Conservation (phyloP, 1,140 invertebrate genomes). For the Steinernema feltiae region DNA sequence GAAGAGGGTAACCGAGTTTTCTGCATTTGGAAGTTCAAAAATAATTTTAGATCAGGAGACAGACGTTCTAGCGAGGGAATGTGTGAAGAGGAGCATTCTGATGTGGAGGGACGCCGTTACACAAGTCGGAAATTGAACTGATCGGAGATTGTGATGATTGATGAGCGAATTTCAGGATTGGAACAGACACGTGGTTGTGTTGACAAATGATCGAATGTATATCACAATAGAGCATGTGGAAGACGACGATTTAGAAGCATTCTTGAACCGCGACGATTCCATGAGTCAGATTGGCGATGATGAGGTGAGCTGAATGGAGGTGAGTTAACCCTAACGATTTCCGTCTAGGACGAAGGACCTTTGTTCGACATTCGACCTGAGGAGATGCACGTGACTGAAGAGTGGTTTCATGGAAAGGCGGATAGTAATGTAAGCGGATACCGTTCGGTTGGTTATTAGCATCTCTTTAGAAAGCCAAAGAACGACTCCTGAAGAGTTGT, state of each 20-base stretch:
- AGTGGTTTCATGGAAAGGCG: constrained; percentile 56
- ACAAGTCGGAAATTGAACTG: too few relatives aligned
- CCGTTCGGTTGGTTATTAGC: not conserved
- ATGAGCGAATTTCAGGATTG: constrained; percentile 43
- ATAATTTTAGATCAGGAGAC: constrained; percentile 35
- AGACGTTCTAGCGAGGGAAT: constrained; percentile 44
- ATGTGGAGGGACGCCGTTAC: constrained; percentile 18
- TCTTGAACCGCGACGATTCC: constrained; percentile 32
- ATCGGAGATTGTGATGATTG: not conserved
- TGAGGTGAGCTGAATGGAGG: constrained; percentile 26
- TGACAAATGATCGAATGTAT: constrained; percentile 45
- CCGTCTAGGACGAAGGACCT: constrained; percentile 36
- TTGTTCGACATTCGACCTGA: constrained; percentile 50
- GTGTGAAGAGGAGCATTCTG: constrained; percentile 39
- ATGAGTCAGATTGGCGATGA: constrained; percentile 45
- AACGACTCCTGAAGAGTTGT: constrained; percentile 42
- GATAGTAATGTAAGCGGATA: constrained; percentile 41
- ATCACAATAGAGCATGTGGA: constrained; percentile 26
- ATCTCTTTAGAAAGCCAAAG: constrained; percentile 43
- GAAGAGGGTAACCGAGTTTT: constrained; percentile 38
- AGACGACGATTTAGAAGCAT: constrained; percentile 21
- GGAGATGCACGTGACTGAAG: constrained; percentile 56
- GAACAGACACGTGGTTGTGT: constrained; percentile 50
- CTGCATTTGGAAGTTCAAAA: not conserved
- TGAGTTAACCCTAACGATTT: not conserved